Conservation (phyloP, 2,888 invertebrate genomes). For the Operophtera brumata region DNA sequence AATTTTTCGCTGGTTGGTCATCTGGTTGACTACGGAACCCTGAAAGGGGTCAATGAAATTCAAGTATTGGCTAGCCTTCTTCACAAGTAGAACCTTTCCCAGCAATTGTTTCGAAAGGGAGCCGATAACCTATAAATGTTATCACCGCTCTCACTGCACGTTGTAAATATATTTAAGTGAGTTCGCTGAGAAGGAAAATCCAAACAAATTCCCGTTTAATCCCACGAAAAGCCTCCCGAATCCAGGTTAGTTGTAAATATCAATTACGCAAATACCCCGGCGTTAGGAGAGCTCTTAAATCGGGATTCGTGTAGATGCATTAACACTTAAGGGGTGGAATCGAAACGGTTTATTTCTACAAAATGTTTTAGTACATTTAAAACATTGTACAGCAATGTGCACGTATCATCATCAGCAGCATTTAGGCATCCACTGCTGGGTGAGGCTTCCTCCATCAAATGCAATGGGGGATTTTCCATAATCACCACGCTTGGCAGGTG, state of each 20-base stretch:
- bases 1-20: no score
- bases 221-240: slow-evolving; percentile 65
- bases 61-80: neutral
- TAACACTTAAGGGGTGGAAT: slow-evolving; percentile 45
- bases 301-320: slow-evolving; percentile 33
- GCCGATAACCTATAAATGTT: slow-evolving; percentile 53
- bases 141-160: slow-evolving; percentile 44
- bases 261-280: slow-evolving; percentile 75
- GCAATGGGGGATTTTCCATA: no score
- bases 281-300: slow-evolving; percentile 51
- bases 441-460: no score
- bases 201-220: slow-evolving; percentile 74
- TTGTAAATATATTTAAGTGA: slow-evolving; percentile 73
- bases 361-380: neutral
- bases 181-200: slow-evolving; percentile 66
- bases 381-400: neutral
- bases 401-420: no score
- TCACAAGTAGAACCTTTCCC: slow-evolving; percentile 22
- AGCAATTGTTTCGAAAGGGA: slow-evolving; percentile 33
- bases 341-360: slow-evolving; percentile 34
- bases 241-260: slow-evolving; percentile 80
- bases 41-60: no score
- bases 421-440: no score
- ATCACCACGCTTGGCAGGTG: no score
- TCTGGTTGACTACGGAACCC: no score